Base-by-base conservation (phyloP, 2,888 invertebrate genomes). In the Pammene fasciana region DNA sequence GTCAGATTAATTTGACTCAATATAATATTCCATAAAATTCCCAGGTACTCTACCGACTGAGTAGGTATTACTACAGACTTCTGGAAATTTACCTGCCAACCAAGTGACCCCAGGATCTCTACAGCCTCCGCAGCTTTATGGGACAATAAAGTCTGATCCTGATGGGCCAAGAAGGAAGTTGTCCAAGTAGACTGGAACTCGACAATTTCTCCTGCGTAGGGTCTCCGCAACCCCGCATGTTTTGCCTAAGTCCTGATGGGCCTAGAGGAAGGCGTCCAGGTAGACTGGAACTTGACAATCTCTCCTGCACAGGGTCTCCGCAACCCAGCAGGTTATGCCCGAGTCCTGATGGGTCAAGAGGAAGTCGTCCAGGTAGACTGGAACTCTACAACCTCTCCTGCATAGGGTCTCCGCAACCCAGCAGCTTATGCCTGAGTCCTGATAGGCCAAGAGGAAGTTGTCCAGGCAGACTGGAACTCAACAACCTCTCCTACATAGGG, bases 1-100 rank as follows among this genome's bases (percentile, higher is more conserved):
- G 38, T n/a, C 8, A 38, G 16, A 5, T 16, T 9, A 38, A 56
- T 56, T 8, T 38, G 14, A 36, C n/a, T 16, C 8, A 16, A 10
- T 56, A 0, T 14, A 3, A 38, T 38, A 7, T 56, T 16, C 55
- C 55, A 38, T 14, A 14, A n/a, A 38, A 56, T 36, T 36, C 55
- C 55, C 9, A 56, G 9, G 55, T 56, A 56, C 55, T 56, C 55
- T 36, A 56, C 36, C 38, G 14, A 14, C 16, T 56, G 38, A 56
- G 36, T 14, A 14, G 55, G 46, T 14, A 14, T 16, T 6, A 48
- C 16, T 16, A 48, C 16, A 6, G 16, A 16, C 48, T 16, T 48
- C 16, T 72, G 50, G 50, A 59, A 62, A 60, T 76, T 75, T 3
- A 75, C 14, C 5, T 70, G 67, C 75, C 76, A 78, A 0, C 75